Percentiles rank a stretch among this genome's conserved stretches.
These are phyloP conservation scores for Ornithoptera alexandrae DNA, from an alignment of 2,888 invertebrate genomes.

Conservation along the genomic window DNA sequence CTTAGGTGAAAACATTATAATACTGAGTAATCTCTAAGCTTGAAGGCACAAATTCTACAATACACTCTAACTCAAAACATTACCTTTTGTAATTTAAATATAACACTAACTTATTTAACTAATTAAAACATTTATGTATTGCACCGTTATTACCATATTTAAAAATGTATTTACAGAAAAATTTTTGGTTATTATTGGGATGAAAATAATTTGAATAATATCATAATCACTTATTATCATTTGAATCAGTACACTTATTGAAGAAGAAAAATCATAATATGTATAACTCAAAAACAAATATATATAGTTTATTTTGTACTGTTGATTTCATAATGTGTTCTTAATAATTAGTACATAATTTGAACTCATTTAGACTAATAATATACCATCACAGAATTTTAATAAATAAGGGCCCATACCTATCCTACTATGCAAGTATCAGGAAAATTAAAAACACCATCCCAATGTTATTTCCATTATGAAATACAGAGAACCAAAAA, in stretches of 20 bases:
- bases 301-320: too few species aligned
- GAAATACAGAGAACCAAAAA: too few species aligned
- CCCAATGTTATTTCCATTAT: too few species aligned
- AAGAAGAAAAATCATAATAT: not conserved
- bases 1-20: not conserved
- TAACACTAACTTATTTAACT: not conserved
- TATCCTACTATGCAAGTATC: too few species aligned
- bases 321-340: too few species aligned
- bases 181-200: not conserved
- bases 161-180: not conserved
- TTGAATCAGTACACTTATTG: not conserved
- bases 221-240: not conserved
- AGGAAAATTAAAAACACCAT: too few species aligned
- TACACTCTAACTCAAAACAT: not conserved
- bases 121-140: constrained; percentile 1
- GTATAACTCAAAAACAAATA: too few species aligned
- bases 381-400: too few species aligned
- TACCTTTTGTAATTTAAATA: not conserved
- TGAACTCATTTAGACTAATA: too few species aligned
- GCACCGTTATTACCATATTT: not conserved
- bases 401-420: too few species aligned
- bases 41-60: not conserved
- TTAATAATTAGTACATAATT: too few species aligned
- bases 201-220: not conserved
- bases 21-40: not conserved